Conservation (phyloP, 2,797 vertebrate species). For the Argyrosomus regius region DNA sequence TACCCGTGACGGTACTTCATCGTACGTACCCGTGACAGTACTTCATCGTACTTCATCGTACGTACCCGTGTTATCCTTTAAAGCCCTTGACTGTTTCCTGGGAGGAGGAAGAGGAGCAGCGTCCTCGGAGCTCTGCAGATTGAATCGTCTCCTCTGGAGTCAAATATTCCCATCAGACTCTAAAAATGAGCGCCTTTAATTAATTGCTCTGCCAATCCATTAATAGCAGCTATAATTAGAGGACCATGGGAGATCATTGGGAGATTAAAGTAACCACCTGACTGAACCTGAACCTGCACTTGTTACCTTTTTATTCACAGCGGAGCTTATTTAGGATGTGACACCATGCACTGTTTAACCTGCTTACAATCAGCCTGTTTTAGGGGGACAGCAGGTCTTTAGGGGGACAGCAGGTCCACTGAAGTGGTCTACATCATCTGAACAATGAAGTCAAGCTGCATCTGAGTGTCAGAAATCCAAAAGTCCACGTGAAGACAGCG, state of each 20-base stretch:
- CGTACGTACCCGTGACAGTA: too few species aligned
- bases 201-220: slow-evolving; percentile 75
- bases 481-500: too few species aligned
- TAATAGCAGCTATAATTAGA: slow-evolving; percentile 82
- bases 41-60: too few species aligned
- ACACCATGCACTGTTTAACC: neutral
- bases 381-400: too few species aligned
- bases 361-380: too few species aligned
- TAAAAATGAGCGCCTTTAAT: slow-evolving; percentile 75
- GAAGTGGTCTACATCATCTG: too few species aligned
- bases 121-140: slow-evolving; percentile 48
- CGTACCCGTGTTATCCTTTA: too few species aligned
- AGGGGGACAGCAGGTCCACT: too few species aligned
- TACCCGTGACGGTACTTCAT: too few species aligned
- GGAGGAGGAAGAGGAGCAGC: neutral
- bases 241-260: slow-evolving; percentile 60
- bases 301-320: slow-evolving; percentile 45
- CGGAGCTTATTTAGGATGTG: neutral
- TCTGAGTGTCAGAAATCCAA: too few species aligned
- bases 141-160: slow-evolving; percentile 60
- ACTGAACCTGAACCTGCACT: slow-evolving; percentile 61
- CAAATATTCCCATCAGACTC: slow-evolving; percentile 68
- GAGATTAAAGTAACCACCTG: slow-evolving; percentile 67
- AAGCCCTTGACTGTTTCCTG: too few species aligned
- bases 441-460: too few species aligned